These are phyloP conservation scores for Laupala kohalensis DNA, from an alignment of 1,140 invertebrate genomes.

Conservation along the genomic window DNA sequence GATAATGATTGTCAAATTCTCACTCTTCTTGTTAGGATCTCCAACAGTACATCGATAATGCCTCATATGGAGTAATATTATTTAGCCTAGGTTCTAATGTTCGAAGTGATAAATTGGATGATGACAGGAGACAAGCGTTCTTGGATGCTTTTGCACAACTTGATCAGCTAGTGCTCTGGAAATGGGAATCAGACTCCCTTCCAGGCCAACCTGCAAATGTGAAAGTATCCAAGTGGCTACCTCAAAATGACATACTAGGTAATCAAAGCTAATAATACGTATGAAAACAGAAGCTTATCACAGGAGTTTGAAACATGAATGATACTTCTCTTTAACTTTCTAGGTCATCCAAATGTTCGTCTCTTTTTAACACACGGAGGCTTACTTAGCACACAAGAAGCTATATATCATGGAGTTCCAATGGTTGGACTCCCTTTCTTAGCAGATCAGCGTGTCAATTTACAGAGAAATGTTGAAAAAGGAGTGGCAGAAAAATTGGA, in stretches of 20 bases:
- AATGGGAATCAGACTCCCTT: constrained; percentile 49
- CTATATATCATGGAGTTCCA: constrained; percentile 7
- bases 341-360: constrained; percentile 12
- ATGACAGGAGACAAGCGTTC: constrained; percentile 40
- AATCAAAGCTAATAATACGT: not conserved
- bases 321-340: not conserved
- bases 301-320: too few species aligned
- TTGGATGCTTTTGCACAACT: constrained; percentile 42
- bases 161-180: constrained; percentile 52
- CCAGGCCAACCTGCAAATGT: constrained; percentile 25
- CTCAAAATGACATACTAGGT: not conserved
- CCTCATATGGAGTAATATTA: not conserved
- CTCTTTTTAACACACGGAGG: constrained; percentile 3
- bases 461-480: constrained; percentile 14
- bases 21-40: not conserved
- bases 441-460: constrained; percentile 21
- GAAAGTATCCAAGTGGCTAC: not conserved
- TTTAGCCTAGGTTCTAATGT: not conserved
- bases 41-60: not conserved
- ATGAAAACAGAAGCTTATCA: too few species aligned
- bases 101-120: constrained; percentile 28
- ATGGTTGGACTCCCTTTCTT: constrained; percentile 5
- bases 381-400: constrained; percentile 5
- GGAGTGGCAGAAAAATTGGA: not conserved
- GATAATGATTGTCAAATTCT: too few species aligned